Evolutionary conservation across 2,113 vertebrate species (phyloP).

Genomic region (Plestiodon gilberti): DNA sequence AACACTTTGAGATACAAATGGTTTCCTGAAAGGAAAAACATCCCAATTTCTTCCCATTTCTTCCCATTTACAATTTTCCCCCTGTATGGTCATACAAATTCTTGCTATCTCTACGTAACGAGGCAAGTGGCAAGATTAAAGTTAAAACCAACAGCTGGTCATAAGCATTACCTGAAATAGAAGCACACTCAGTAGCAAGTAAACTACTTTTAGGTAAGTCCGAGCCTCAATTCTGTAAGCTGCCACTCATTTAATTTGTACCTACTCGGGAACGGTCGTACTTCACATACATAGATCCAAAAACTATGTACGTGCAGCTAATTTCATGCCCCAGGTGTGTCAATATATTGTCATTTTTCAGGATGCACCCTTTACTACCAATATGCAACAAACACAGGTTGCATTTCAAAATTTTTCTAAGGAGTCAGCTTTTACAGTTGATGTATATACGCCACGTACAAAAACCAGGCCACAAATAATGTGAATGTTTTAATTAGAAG

Average conservation of each 20-base stretch:
- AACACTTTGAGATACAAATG: too few species aligned
- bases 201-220: not conserved
- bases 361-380: not conserved
- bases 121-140: not conserved
- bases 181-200: not conserved
- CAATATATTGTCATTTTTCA: not conserved
- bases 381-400: not conserved
- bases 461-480: not conserved
- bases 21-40: too few species aligned
- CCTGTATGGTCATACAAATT: not conserved
- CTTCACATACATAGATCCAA: not conserved
- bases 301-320: not conserved
- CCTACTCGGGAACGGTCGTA: not conserved
- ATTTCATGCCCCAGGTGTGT: not conserved
- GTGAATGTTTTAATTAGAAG: slow-evolving; percentile 20
- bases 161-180: not conserved
- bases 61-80: not conserved
- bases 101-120: not conserved
- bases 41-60: too few species aligned
- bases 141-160: not conserved
- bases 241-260: not conserved
- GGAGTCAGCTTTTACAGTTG: slow-evolving; percentile 7
- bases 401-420: not conserved
- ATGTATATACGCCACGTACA: not conserved
- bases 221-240: not conserved